Percentiles rank a stretch among this genome's conserved stretches.
Evolutionary conservation across 2,888 invertebrate genomes (phyloP).

Genomic region (Gastracanthus pulcherrimus): DNA sequence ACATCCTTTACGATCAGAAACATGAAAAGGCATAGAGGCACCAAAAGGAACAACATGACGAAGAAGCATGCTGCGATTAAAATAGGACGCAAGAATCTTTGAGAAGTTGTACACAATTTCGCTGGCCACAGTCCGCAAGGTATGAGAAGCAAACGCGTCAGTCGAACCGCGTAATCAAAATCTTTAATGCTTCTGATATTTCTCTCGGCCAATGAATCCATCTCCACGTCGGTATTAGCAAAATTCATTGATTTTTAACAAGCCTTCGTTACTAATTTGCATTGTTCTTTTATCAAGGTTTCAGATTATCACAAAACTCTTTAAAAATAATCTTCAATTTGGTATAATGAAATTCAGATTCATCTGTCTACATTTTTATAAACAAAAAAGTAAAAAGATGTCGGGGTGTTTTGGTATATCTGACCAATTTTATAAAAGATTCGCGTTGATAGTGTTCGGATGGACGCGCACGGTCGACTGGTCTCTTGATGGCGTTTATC

Average conservation of each 20-base stretch:
- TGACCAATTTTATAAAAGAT: no score
- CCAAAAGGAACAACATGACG: slow-evolving; percentile 63
- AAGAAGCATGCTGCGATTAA: slow-evolving; percentile 40
- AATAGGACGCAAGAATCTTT: background rate
- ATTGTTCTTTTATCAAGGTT: no score
- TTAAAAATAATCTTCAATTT: no score
- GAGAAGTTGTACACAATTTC: background rate
- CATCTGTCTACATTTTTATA: no score
- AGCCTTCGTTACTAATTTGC: no score
- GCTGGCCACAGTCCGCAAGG: slow-evolving; percentile 9
- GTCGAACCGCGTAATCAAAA: background rate
- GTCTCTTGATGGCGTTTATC: background rate
- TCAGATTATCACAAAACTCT: no score
- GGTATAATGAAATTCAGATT: background rate
- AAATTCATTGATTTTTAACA: background rate
- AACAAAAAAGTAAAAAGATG: no score
- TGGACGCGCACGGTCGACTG: background rate
- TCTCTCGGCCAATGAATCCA: background rate
- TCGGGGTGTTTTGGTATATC: no score
- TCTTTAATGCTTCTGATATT: background rate
- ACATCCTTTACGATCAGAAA: slow-evolving; percentile 58
- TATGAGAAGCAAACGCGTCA: background rate
- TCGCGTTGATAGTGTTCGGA: background rate
- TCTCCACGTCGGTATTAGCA: background rate
- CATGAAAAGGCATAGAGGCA: slow-evolving; percentile 64